Evolutionary conservation across 2,888 invertebrate species (phyloP).

Genomic region (Eueremaeus valkanovi): DNA sequence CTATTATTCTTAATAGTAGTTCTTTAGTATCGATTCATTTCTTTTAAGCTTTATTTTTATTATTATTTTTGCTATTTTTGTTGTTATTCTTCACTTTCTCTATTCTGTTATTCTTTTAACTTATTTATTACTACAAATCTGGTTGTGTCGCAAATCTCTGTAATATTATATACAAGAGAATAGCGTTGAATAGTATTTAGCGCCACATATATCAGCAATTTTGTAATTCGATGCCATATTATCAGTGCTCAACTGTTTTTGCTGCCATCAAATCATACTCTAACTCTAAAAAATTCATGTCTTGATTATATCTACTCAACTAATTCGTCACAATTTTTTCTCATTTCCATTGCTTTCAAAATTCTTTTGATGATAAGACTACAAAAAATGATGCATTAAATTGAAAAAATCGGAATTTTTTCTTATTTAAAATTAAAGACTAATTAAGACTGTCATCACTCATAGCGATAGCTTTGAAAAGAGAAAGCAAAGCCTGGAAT

Average conservation of each 20-base stretch:
- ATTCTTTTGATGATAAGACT: background rate
- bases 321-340: background rate
- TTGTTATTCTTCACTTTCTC: background rate
- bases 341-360: no score
- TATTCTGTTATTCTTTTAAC: slow-evolving; percentile 9
- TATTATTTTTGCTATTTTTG: background rate
- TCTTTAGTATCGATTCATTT: slow-evolving; percentile 20
- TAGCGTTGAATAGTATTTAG: slow-evolving; percentile 26
- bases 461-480: background rate
- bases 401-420: background rate
- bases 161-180: background rate
- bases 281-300: background rate
- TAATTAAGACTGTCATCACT: slow-evolving; percentile 16
- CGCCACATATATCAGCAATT: slow-evolving; percentile 26
- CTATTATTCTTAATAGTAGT: slow-evolving; percentile 11
- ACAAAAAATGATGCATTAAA: background rate
- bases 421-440: background rate
- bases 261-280: background rate
- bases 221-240: slow-evolving; percentile 20
- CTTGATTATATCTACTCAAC: slow-evolving; percentile 7
- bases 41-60: background rate
- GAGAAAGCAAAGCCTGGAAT: background rate
- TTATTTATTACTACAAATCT: slow-evolving; percentile 15
- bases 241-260: background rate
- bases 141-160: background rate